A percentile compares a stretch with the other conserved stretches of the same genome.
Conservation (phyloP, 2,888 invertebrate genomes). For the Auanema sp. region DNA sequence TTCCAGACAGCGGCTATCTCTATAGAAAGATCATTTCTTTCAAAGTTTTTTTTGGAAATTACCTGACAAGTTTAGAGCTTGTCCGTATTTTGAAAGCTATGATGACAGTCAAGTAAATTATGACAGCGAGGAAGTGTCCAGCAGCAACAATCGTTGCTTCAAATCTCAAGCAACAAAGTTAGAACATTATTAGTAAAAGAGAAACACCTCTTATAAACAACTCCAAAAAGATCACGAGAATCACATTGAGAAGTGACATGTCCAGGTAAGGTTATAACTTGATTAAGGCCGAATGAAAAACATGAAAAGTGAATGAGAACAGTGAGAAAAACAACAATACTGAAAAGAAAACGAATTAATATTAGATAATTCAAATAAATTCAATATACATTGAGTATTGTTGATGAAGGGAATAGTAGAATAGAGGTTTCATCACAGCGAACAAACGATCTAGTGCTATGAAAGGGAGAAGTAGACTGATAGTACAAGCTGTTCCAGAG, state of each 20-base stretch:
- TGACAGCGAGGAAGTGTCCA: neutral
- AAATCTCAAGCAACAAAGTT: neutral
- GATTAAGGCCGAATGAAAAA: too few species aligned
- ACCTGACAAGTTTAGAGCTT: neutral
- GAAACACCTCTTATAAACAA: neutral
- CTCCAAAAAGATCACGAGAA: conserved; percentile 1
- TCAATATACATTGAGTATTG: neutral
- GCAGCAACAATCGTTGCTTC: neutral
- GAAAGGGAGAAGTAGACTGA: conserved; percentile 5
- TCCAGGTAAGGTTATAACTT: neutral
- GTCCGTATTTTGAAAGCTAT: neutral
- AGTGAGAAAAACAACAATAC: neutral
- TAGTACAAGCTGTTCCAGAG: neutral
- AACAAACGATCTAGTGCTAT: neutral
- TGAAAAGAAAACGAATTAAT: neutral
- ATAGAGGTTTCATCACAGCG: neutral
- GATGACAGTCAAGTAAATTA: neutral
- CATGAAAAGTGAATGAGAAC: neutral
- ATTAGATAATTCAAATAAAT: neutral
- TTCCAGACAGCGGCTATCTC: neutral
- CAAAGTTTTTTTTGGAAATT: neutral
- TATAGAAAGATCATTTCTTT: neutral
- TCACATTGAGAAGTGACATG: neutral
- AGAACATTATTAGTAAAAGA: too few species aligned
- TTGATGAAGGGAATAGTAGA: conserved; percentile 3